Percentiles rank a stretch among this genome's conserved stretches.
These are phyloP conservation scores for Leucozona laternaria DNA, from an alignment of 2,888 invertebrate genomes.

Conservation along the genomic window DNA sequence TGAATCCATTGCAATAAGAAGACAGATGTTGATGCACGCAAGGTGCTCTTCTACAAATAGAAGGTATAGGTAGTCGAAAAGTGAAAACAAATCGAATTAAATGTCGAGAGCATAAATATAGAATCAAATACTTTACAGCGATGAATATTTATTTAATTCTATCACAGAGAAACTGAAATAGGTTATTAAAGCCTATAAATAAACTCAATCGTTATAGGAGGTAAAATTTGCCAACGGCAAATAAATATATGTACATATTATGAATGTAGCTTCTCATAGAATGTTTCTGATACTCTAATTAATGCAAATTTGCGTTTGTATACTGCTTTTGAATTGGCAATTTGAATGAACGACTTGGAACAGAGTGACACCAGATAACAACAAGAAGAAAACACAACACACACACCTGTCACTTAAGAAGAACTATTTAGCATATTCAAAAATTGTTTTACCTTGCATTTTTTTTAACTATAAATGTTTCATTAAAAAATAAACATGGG, in stretches of 20 bases:
- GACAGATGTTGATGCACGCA: constrained; percentile 7
- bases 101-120: constrained; percentile 1
- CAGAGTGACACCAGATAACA: background rate
- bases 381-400: background rate
- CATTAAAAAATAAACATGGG: background rate
- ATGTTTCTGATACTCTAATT: constrained; percentile 14
- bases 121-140: constrained; percentile 4
- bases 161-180: background rate
- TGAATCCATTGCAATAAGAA: constrained; percentile 1
- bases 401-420: constrained; percentile 14
- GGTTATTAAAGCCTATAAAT: background rate
- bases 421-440: constrained; percentile 4
- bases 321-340: background rate
- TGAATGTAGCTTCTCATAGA: too few species aligned
- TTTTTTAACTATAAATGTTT: background rate
- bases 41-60: background rate
- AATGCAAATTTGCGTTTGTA: constrained; percentile 18
- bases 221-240: background rate
- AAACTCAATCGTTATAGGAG: constrained; percentile 4
- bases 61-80: background rate
- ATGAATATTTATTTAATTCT: constrained; percentile 15
- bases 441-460: background rate
- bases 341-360: constrained; percentile 5
- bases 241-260: background rate
- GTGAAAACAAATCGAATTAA: constrained; percentile 3